Evolutionary conservation across 2,888 invertebrate species (phyloP), one percentile per base, ranked within the genome.

Genomic region (Phaonia tiefii): DNA sequence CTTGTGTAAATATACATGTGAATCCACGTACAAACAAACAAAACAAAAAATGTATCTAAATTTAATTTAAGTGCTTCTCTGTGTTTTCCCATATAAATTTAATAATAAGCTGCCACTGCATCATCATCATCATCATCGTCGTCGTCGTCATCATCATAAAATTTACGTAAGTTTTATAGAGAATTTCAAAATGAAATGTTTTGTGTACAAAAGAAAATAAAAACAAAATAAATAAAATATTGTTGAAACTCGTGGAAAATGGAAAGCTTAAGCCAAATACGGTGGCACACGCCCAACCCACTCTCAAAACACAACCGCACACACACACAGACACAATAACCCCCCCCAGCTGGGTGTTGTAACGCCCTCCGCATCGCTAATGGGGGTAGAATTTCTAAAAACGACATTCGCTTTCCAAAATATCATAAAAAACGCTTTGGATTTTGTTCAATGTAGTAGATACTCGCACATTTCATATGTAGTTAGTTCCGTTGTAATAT

Each of bases 341-440:
- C n/a, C n/a, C n/a, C 1, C 15, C 37, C 39, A 66, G 31, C 49
- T 49, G 31, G 26, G 65, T 86, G 85, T 85, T 17, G 49, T 70
- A 80, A 80, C 77, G 74, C 80, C 80, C n/a, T n/a, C n/a, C 70
- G 77, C 74, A 71, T 60, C 25, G 15, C 46, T 13, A 54, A 17
- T 54, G 17, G n/a, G 20, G 22, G n/a, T n/a, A n/a, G n/a, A n/a
- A n/a, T n/a, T n/a, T n/a, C n/a, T n/a, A n/a, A 44, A 15, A 26
- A 13, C 37, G 15, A 39, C 39, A 56, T 20, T 17, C 49, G 17
- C 22, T 37, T 17, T 37, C 31, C 2, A 49, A 49, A 17, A 56
- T 37, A 20, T n/a, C n/a, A 54, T 42, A 26, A 54, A 54, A 25
- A 39, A 39, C 4, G 49, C 75, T 71, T 66, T 77, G 17, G 42